These are phyloP conservation scores for Drosophila lacicola DNA, from an alignment of 2,888 invertebrate genomes.

Conservation along the genomic window DNA sequence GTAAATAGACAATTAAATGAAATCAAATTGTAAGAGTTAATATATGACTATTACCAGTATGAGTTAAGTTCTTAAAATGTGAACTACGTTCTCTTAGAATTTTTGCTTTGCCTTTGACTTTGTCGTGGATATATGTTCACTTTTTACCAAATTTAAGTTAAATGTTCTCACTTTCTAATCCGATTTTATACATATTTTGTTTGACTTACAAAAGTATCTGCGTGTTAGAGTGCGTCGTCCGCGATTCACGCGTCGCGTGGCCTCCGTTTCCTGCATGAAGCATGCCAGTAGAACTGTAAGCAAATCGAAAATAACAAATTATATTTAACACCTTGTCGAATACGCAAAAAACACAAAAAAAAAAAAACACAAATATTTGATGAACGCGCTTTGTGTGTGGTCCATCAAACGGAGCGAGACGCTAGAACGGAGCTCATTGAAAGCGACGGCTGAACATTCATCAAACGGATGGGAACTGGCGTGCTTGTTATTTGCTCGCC, in stretches of 20 bases:
- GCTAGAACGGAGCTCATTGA: slow-evolving; percentile 67
- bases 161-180: too few relatives aligned
- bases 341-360: neutral
- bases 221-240: slow-evolving; percentile 92
- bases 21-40: too few relatives aligned
- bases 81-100: too few relatives aligned
- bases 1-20: too few relatives aligned
- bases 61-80: too few relatives aligned
- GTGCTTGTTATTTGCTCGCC: slow-evolving; percentile 41
- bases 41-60: too few relatives aligned
- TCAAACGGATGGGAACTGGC: slow-evolving; percentile 55
- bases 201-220: slow-evolving; percentile 91
- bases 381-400: slow-evolving; percentile 52
- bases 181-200: neutral
- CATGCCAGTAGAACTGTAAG: slow-evolving; percentile 88
- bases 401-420: slow-evolving; percentile 54
- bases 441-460: slow-evolving; percentile 62
- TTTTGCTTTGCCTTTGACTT: neutral
- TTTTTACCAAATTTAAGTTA: too few relatives aligned
- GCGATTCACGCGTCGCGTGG: slow-evolving; percentile 91
- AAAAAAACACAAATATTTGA: slow-evolving; percentile 27
- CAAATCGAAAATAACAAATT: slow-evolving; percentile 17
- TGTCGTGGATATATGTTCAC: neutral
- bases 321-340: slow-evolving; percentile 32
- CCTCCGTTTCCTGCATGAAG: slow-evolving; percentile 90